Percentiles rank a stretch among this genome's conserved stretches.
Conservation (phyloP, 2,888 invertebrate species). For the Tetrapedia diversipes region DNA sequence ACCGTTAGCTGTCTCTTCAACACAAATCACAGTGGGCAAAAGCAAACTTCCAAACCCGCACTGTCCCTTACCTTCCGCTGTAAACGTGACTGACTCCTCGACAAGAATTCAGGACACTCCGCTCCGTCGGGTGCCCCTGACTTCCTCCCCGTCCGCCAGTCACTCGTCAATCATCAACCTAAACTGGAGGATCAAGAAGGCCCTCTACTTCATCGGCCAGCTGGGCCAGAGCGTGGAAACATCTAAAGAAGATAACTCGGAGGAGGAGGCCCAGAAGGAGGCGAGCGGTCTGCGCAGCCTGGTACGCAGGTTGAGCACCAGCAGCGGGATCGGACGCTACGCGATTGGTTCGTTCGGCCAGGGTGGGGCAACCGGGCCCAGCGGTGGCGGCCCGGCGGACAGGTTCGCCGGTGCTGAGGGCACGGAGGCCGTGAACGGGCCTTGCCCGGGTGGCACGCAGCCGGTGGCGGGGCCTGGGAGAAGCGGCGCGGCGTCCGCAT, state of each 20-base stretch:
- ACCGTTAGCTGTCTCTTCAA: too few species aligned
- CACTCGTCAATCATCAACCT: constrained; percentile 8
- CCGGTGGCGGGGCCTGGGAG: constrained; percentile 50
- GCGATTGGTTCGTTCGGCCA: constrained; percentile 56
- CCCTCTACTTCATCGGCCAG: constrained; percentile 16
- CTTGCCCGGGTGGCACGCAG: constrained; percentile 38
- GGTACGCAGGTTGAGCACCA: constrained; percentile 73
- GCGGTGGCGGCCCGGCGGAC: constrained; percentile 37
- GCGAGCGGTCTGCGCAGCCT: constrained; percentile 67
- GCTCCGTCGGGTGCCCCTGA: not conserved
- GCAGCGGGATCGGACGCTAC: constrained; percentile 62
- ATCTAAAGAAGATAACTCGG: constrained; percentile 46
- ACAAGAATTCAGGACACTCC: not conserved
- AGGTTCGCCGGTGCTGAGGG: constrained; percentile 36
- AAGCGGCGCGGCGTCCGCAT: constrained; percentile 78
- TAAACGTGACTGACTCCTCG: too few species aligned
- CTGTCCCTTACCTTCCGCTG: not conserved
- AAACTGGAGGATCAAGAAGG: constrained; percentile 35
- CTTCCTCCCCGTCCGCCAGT: not conserved
- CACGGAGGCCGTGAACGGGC: constrained; percentile 45
- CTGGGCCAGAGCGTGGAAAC: constrained; percentile 8
- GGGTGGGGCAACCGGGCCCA: constrained; percentile 52
- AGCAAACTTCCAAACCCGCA: constrained; percentile 13
- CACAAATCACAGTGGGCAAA: too few species aligned
- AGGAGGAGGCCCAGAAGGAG: constrained; percentile 51